Percentiles rank a stretch among this genome's conserved stretches.
phyloP scores from a whole-genome alignment of 1,140 invertebrate genomes.

The Ruditapes philippinarum region DNA sequence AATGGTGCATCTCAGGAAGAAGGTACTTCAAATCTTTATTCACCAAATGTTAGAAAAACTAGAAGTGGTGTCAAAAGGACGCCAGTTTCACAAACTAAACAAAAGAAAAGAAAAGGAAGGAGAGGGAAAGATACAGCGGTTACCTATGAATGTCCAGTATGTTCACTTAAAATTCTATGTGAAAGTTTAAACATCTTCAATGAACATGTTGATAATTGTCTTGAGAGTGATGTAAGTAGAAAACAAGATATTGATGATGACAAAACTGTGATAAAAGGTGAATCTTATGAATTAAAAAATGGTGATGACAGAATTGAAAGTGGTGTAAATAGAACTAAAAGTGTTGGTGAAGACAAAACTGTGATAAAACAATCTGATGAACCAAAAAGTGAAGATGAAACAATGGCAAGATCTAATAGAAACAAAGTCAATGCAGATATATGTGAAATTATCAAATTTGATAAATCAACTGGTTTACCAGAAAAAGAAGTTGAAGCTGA shows the following conservation, averaged over 20 bases:
- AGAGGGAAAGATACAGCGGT: neutral
- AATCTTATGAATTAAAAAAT: too few relatives aligned
- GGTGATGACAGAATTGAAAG: too few relatives aligned
- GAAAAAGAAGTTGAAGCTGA: too few relatives aligned
- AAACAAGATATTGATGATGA: too few relatives aligned
- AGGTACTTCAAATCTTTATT: neutral
- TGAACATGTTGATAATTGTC: constrained; percentile 78
- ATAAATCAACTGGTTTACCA: neutral
- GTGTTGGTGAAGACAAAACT: neutral
- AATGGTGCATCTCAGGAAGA: neutral
- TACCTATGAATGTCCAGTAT: constrained; percentile 72
- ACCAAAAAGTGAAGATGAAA: neutral
- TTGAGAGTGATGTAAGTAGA: constrained; percentile 8
- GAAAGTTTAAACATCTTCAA: constrained; percentile 70
- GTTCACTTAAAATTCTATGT: constrained; percentile 59
- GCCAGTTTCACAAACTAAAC: neutral
- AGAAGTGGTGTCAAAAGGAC: constrained; percentile 50
- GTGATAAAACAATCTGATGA: neutral
- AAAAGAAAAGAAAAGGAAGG: neutral
- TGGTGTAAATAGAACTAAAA: too few relatives aligned
- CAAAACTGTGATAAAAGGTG: too few relatives aligned
- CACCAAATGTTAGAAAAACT: neutral
- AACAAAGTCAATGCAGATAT: too few relatives aligned
- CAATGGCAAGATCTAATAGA: neutral
- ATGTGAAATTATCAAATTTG: neutral